Conservation (phyloP, 2,797 vertebrate genomes). For the Coilia nasus region DNA sequence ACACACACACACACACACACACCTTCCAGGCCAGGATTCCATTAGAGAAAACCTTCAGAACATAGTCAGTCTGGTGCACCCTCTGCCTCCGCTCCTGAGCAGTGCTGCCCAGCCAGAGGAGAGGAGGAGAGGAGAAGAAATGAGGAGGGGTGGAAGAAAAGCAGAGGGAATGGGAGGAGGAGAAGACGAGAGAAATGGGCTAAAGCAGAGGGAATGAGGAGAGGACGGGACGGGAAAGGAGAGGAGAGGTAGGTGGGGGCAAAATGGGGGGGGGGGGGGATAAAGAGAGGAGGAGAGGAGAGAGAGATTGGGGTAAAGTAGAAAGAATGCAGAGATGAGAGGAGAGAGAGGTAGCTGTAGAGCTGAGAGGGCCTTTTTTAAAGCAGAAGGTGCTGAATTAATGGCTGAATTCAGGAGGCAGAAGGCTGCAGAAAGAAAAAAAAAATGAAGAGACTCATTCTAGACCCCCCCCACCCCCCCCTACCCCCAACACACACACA, state of each 20-base stretch:
- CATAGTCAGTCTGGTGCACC: too few species aligned
- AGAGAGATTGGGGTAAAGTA: constrained; percentile 55
- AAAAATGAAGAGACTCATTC: constrained; percentile 38
- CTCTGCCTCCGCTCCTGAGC: too few species aligned
- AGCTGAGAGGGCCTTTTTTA: constrained; percentile 49
- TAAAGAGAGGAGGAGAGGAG: constrained; percentile 34
- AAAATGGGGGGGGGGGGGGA: not conserved
- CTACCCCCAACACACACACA: not conserved
- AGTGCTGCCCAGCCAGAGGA: too few species aligned
- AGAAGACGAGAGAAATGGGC: too few species aligned
- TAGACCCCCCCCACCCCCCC: constrained; percentile 33
- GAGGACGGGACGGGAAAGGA: not conserved
- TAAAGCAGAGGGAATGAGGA: too few species aligned
- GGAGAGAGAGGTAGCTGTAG: not conserved
- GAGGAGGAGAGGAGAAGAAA: too few species aligned
- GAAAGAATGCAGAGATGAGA: constrained; percentile 48
- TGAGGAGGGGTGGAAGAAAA: too few species aligned
- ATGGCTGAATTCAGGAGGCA: constrained; percentile 20
- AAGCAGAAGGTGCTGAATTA: constrained; percentile 19
- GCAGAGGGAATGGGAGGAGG: too few species aligned
- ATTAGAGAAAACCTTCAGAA: not conserved
- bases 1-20: not conserved
- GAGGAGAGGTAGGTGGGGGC: not conserved
- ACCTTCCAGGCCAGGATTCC: not conserved
- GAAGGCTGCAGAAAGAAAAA: constrained; percentile 37